Evolutionary conservation across 2,113 vertebrate species (phyloP).

Genomic region (Campylomormyrus numenius): DNA sequence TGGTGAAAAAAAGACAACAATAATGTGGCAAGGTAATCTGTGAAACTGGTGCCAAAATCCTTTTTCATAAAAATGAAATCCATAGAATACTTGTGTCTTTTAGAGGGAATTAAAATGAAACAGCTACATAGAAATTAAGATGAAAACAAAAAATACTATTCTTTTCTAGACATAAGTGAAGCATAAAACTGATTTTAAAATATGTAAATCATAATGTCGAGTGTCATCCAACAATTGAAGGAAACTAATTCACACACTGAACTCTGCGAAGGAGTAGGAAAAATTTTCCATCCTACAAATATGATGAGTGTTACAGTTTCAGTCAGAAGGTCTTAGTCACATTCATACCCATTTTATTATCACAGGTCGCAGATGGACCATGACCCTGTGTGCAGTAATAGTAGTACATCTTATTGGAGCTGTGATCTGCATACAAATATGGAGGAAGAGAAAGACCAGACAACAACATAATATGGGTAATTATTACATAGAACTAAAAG

Average conservation of each 20-base stretch:
- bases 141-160: not conserved
- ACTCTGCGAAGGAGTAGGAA: not conserved
- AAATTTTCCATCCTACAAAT: not conserved
- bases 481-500: no score
- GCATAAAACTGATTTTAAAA: not conserved
- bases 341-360: no score
- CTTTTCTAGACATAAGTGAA: not conserved
- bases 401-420: not conserved
- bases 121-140: no score
- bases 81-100: not conserved
- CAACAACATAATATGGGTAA: no score
- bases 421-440: not conserved
- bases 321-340: no score
- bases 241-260: not conserved
- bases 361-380: rapidly evolving
- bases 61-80: not conserved
- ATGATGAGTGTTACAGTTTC: no score
- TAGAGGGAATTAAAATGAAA: not conserved
- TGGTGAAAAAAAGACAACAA: not conserved
- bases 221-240: not conserved
- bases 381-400: no score
- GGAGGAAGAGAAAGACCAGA: no score
- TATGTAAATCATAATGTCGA: not conserved
- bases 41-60: not conserved
- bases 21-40: not conserved